Base-by-base conservation (phyloP, 2,888 invertebrate genomes). In the Ditylenchus weischeri region DNA sequence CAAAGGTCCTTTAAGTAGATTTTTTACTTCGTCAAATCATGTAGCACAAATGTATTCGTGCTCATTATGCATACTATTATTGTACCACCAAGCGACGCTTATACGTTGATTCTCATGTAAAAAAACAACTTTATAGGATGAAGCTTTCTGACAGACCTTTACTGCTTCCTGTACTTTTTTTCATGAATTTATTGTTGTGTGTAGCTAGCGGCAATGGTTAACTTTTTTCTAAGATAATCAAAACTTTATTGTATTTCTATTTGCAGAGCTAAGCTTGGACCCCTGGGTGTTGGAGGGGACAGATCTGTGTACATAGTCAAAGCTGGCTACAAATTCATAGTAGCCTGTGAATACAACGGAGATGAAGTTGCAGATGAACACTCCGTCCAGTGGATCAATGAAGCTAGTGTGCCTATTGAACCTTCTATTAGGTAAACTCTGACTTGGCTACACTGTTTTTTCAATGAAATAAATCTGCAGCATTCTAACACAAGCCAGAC, bases 361-460 rank as follows among this genome's bases (percentile, higher is more conserved):
- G 65, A 72, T 18, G 77, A 78, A n/a, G 65, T 71, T 38, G 65
- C 57, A 23, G 72, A 75, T 36, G 71, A 71, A 43, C 69, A 73
- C 23, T 75, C 78, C 36, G 66, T 79, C 10, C 65, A 73, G 23
- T 79, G 79, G 79, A 70, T 75, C 49, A 76, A 73, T 43, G 66
- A 73, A 49, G 70, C 70, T 11, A 76, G 76, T 11, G 69, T 73
- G 50, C 71, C 65, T 38, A 77, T 79, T 59, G 77, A 77, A 64
- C 38, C 36, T 18, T 65, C 67, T 21, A 62, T 23, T 5, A 62
- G 62, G 62, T 62, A 74, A 73, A 57, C 72, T 71, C 57, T 69
- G 70, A 58, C 70, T 70, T 23, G 72, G 75, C 58, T 21, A 58
- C 2, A 47, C 8, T 36, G 13, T 47, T 15, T 36, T 36, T 49